These are phyloP conservation scores for Drosophila anomelani DNA, from an alignment of 2,888 invertebrate genomes.

Conservation along the genomic window DNA sequence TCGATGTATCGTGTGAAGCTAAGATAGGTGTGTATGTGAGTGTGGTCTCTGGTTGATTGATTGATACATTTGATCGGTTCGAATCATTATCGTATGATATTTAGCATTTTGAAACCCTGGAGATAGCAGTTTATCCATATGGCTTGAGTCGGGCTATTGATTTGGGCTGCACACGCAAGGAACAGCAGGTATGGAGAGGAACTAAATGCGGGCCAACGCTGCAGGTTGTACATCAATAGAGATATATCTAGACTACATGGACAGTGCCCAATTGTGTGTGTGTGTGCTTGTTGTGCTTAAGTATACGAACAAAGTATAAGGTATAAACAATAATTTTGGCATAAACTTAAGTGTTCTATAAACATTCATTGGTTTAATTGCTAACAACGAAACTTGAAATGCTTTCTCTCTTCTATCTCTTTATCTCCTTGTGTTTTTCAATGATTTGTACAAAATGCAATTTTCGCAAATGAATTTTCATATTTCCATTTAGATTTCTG, in stretches of 20 bases:
- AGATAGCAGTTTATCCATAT: conserved; percentile 62
- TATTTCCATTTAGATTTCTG: conserved; percentile 22
- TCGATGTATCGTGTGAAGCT: conserved; percentile 41
- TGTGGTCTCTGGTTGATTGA: conserved; percentile 36
- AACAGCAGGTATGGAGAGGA: conserved; percentile 57
- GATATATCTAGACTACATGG: conserved; percentile 53
- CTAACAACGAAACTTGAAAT: conserved; percentile 36
- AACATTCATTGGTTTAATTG: conserved; percentile 58
- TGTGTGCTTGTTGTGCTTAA: conserved; percentile 38
- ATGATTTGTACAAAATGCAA: conserved; percentile 67
- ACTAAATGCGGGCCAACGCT: conserved; percentile 60
- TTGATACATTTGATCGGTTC: conserved; percentile 33
- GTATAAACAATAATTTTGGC: conserved; percentile 64
- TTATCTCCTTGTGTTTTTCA: conserved; percentile 19
- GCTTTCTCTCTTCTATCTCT: conserved; percentile 2
- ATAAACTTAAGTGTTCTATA: conserved; percentile 65
- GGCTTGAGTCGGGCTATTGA: conserved; percentile 47
- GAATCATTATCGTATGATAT: conserved; percentile 40
- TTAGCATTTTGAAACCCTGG: conserved; percentile 69
- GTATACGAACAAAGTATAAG: conserved; percentile 35
- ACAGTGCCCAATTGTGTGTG: conserved; percentile 60
- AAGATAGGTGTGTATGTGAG: conserved; percentile 15
- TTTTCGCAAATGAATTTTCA: conserved; percentile 49
- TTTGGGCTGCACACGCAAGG: conserved; percentile 48
- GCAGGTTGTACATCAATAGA: conserved; percentile 47